Percentiles rank a stretch among this genome's conserved stretches.
phyloP scores from a whole-genome alignment of 1,140 invertebrate species.

The Drosophila ananassae region DNA sequence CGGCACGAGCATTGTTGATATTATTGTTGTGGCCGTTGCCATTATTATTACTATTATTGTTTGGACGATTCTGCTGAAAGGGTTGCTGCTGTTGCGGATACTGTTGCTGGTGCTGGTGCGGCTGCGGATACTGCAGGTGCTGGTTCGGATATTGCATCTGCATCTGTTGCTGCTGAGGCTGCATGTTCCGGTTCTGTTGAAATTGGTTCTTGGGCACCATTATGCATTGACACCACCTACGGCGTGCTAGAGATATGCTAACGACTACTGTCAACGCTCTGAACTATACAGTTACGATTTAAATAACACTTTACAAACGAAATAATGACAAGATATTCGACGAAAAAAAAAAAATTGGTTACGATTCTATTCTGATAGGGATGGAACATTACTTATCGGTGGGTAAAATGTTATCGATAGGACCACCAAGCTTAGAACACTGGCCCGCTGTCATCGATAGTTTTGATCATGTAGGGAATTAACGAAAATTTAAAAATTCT shows the following conservation, averaged over 20 bases:
- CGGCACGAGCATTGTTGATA: conserved; percentile 45
- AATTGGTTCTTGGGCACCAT: conserved; percentile 64
- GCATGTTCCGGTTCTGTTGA: conserved; percentile 51
- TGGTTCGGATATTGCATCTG: conserved; percentile 2
- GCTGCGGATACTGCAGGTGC: conserved; percentile 14
- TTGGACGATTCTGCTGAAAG: background rate
- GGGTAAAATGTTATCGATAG: no score
- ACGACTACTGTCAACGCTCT: background rate
- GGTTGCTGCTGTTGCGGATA: conserved; percentile 19
- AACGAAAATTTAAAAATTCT: background rate
- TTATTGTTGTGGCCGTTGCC: background rate
- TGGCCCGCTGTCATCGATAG: no score
- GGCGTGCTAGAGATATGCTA: background rate
- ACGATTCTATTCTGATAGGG: background rate
- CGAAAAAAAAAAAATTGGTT: conserved; percentile 1
- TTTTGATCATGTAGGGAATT: no score
- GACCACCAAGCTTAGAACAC: background rate
- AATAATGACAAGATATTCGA: background rate
- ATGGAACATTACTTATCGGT: background rate
- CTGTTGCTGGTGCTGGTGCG: conserved; percentile 15
- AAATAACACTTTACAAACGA: background rate
- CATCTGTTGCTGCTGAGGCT: conserved; percentile 24
- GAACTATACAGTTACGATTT: background rate
- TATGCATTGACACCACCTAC: background rate
- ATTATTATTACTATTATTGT: conserved; percentile 14